Base-by-base conservation (phyloP, 2,888 invertebrate species). In the Cancer borealis region DNA sequence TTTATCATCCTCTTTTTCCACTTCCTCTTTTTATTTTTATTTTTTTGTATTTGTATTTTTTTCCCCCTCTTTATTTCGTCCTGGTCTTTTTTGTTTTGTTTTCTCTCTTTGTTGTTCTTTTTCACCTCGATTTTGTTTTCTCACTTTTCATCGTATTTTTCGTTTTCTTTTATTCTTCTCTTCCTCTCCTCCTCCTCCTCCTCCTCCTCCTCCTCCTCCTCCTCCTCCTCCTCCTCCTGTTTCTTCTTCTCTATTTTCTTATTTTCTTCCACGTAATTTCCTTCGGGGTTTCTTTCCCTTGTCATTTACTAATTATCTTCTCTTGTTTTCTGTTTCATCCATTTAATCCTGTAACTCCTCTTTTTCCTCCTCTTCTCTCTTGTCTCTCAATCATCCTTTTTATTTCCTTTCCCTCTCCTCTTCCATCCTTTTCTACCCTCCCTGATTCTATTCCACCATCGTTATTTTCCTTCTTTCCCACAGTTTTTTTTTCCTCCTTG, bases 251-350 rank as follows among this genome's bases (percentile, higher is more conserved):
- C 14, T 14, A 8, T 54, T 66, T 66, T 4, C 66, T 66, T n/a
- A 4, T 66, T n/a, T n/a, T 66, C n/a, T 66, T 21, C 4, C 14
- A 66, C n/a, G 21, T 66, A 10, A 54, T 21, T 66, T 66, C n/a
- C 66, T 66, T 3, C 66, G 6, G 21, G 4, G 66, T 66, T n/a
- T 66, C n/a, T 21, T 66, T 66, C 66, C 1, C 4, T 21, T 21
- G n/a, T 21, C 66, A 66, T n/a, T n/a, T 66, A 0, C n/a, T 66
- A 66, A 21, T 66, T n/a, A 66, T 66, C 66, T 66, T 66, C n/a
- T 66, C 14, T 66, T 66, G n/a, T 66, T 66, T n/a, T n/a, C n/a
- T 66, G n/a, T 66, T n/a, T 66, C 66, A 66, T 66, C n/a, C 66
- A n/a, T n/a, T n/a, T 66, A 66, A 66, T 66, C 21, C 54, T n/a